Evolutionary conservation across 1,140 invertebrate species (phyloP), one percentile per base, ranked within the genome.

Genomic region (Trichoplusia ni): DNA sequence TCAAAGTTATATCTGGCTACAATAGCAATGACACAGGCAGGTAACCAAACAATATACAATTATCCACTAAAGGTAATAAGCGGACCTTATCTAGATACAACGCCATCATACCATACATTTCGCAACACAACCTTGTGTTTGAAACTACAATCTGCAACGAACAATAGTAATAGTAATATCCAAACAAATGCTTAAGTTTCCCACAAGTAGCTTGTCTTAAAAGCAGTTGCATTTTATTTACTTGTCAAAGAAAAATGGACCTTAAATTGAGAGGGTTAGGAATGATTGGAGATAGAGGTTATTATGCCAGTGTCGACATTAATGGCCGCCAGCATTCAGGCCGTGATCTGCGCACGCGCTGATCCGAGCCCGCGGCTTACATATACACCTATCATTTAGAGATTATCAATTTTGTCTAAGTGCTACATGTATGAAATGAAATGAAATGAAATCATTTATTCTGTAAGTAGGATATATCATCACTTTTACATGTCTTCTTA

Each of bases 121-220:
- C 31, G 64, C 56, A 75, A 71, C 13, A 66, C 42, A 61, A 64
- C 72, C 69, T 77, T 75, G 75, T 56, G 46, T 51, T 69, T 35
- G 29, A 60, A 42, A 69, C 60, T 19, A 44, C 54, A 29, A 37
- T 37, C 23, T 38, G 16, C 29, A 51, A 8, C 40, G 54, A 71
- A 72, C 51, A 71, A 62, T 60, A 60, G 64, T 53, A 67, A 69
- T 40, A 31, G 37, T 29, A 35, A 53, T 51, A 54, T 16, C 25
- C 9, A 25, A 69, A 74, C 71, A 71, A 71, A 71, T 63, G 67
- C 56, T 27, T 46, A 25, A 49, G 21, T 75, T 75, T 77, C 75
- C 68, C 75, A 75, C 66, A 75, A 64, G 58, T 63, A 58, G 59
- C 47, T 64, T 72, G 72, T 74, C 46, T 35, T 27, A 68, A 53